Evolutionary conservation across 2,888 invertebrate genomes (phyloP), one percentile per base, ranked within the genome.

Genomic region (Antitype chi): DNA sequence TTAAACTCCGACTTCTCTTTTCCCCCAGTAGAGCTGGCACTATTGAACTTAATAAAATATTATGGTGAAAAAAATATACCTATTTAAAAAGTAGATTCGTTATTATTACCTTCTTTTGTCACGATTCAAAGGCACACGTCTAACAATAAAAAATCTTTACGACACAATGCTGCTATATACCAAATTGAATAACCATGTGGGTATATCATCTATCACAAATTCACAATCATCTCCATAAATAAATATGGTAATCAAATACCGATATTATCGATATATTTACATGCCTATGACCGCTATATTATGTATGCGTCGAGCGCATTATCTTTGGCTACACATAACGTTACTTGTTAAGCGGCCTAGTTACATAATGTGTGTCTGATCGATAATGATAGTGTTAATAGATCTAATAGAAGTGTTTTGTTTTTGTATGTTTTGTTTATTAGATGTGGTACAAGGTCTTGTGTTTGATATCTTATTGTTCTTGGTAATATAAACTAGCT

Each of bases 311-410:
- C 25, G 13, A 52, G 23, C 28, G n/a, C 25, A 63, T 49, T 71
- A 72, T 77, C 77, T 53, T 28, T 32, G 57, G 70, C 25, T 23
- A 60, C 57, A 57, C 28, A 59, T 76, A 80, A 81, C 23, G 23
- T 64, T 73, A 71, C 47, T 38, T 74, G 67, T 78, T 63, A 57
- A 71, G 59, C 59, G 71, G n/a, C 71, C 82, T 70, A 52, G 20
- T 85, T 76, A 71, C 82, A 81, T 83, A 85, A 85, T 67, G 62
- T 67, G 72, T 13, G 32, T 23, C 57, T n/a, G 25, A 76, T 82
- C 76, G 81, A 81, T 82, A 81, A 80, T 80, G 57, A 69, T 66
- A 64, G 70, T 68, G 68, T 47, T 71, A 81, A 69, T 81, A 60
- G 64, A 59, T 55, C 49, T 71, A 71, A 81, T 83, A 13, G 38